Percentiles rank a stretch among this genome's conserved stretches.
Evolutionary conservation across 2,888 invertebrate genomes (phyloP).

Genomic region (Drosophila formosana): DNA sequence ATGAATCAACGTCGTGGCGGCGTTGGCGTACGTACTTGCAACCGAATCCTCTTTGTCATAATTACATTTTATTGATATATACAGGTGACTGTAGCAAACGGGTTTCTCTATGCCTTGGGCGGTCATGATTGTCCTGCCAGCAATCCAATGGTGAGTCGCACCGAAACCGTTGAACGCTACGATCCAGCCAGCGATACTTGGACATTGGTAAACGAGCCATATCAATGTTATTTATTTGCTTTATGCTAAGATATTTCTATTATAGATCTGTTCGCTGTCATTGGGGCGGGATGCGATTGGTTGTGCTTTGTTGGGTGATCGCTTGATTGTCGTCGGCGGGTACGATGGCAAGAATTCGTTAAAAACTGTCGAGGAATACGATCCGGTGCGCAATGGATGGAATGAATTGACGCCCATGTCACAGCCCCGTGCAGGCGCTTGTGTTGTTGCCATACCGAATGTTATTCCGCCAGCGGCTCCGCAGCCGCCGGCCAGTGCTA

Average conservation of each 20-base stretch:
- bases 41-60: background rate
- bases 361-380: conserved; percentile 95
- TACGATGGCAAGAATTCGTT: conserved; percentile 96
- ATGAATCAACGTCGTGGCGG: conserved; percentile 95
- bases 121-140: conserved; percentile 97
- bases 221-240: too few relatives aligned
- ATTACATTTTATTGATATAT: background rate
- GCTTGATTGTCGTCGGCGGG: conserved; percentile 92
- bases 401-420: conserved; percentile 91
- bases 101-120: conserved; percentile 95
- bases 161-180: conserved; percentile 96
- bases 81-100: conserved; percentile 92
- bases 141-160: conserved; percentile 92
- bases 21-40: conserved; percentile 90
- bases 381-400: conserved; percentile 93
- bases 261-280: conserved; percentile 90
- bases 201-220: conserved; percentile 87
- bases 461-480: conserved; percentile 83
- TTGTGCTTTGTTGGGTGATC: conserved; percentile 92
- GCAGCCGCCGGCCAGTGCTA: conserved; percentile 81
- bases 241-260: background rate
- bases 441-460: conserved; percentile 90
- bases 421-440: conserved; percentile 95
- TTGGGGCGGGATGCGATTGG: conserved; percentile 95
- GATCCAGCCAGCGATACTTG: conserved; percentile 92